A percentile compares a stretch with the other conserved stretches of the same genome.
Conservation (phyloP, 2,113 vertebrate species). For the Stomatorhinus ivindoensis region DNA sequence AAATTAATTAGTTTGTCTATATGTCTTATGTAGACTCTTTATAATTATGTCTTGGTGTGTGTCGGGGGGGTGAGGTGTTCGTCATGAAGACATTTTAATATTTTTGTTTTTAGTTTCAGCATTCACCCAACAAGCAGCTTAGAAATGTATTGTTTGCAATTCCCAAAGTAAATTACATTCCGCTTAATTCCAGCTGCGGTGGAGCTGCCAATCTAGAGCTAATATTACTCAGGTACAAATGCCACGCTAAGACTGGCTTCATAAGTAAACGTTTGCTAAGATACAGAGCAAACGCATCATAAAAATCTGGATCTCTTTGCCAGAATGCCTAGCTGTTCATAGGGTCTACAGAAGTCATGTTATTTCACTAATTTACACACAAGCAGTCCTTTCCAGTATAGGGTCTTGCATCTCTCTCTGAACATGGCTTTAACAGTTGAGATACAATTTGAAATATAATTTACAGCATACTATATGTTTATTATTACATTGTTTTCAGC, state of each 20-base stretch:
- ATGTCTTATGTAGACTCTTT: background rate
- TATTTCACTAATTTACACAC: background rate
- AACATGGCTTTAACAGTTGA: background rate
- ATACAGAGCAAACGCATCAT: background rate
- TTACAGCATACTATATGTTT: background rate
- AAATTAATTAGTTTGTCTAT: background rate
- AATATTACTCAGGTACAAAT: conserved; percentile 1
- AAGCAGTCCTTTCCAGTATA: background rate
- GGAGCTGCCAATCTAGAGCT: background rate
- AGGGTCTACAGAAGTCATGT: background rate
- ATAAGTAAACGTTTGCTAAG: background rate
- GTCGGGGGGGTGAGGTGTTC: background rate
- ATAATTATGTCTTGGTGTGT: background rate
- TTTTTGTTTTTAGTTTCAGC: background rate
- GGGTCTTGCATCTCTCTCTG: background rate
- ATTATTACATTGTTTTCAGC: background rate
- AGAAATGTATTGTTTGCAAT: background rate
- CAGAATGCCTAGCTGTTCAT: background rate
- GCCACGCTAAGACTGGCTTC: background rate
- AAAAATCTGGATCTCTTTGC: background rate
- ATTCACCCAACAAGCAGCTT: background rate
- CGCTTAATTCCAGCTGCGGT: background rate
- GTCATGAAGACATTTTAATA: background rate
- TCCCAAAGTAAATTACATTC: background rate
- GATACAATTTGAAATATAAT: background rate